These are phyloP conservation scores for Cladopsammia gracilis DNA, from an alignment of 64 coral and sea anemone species.

Conservation along the genomic window DNA sequence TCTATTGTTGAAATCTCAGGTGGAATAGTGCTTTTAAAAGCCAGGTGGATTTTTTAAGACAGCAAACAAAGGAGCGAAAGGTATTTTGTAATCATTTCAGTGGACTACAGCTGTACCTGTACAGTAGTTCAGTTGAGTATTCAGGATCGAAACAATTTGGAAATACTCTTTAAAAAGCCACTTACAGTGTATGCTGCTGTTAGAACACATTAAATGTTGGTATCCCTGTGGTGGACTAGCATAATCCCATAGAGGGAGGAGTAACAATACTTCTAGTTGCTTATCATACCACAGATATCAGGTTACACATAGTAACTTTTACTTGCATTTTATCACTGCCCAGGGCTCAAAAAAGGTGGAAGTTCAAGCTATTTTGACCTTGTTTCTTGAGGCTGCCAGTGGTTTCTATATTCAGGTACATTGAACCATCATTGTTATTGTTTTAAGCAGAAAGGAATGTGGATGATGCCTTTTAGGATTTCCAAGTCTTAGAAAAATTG, in stretches of 20 bases:
- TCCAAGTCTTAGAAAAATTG: too few relatives aligned
- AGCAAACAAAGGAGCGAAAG: slow-evolving; percentile 81
- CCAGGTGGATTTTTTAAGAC: slow-evolving; percentile 76
- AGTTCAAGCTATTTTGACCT: slow-evolving; percentile 89
- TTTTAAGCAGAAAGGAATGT: too few relatives aligned
- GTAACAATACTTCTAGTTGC: too few relatives aligned
- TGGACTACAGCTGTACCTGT: background rate
- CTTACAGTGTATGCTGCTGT: too few relatives aligned
- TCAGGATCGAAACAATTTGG: background rate
- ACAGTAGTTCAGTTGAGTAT: background rate
- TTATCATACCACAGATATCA: too few relatives aligned
- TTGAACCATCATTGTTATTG: too few relatives aligned
- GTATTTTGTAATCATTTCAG: background rate
- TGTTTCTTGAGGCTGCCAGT: slow-evolving; percentile 96
- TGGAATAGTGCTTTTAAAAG: slow-evolving; percentile 91
- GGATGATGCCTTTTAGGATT: too few relatives aligned
- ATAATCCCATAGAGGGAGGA: too few relatives aligned
- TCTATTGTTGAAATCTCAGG: slow-evolving; percentile 25
- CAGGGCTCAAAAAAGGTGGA: slow-evolving; percentile 91
- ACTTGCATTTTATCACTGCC: background rate
- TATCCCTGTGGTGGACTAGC: too few relatives aligned
- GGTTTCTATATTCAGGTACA: slow-evolving; percentile 98
- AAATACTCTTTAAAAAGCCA: too few relatives aligned
- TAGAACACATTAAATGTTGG: too few relatives aligned
- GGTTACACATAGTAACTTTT: too few relatives aligned